These are phyloP conservation scores for Ciconia stormi DNA, from an alignment of 2,113 vertebrate species.

Conservation along the genomic window DNA sequence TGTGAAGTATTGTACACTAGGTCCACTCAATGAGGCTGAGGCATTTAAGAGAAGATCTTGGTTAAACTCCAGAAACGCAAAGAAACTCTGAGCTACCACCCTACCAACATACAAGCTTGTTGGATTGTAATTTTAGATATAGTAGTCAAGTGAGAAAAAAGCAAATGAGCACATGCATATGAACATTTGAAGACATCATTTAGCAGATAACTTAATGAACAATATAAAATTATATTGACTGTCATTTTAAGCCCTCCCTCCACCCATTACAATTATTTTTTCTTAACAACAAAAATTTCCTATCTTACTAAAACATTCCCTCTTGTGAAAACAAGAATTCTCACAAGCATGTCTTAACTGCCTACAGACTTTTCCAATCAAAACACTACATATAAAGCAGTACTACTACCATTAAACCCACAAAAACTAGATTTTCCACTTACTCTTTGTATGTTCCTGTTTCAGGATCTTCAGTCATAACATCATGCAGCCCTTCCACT, in stretches of 20 bases:
- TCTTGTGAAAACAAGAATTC: background rate
- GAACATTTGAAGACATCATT: background rate
- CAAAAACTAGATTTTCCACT: conserved; percentile 55
- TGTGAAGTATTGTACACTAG: background rate
- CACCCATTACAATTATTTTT: background rate
- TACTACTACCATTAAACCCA: background rate
- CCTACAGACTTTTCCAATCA: background rate
- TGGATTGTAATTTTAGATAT: background rate
- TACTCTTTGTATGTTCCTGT: conserved; percentile 93
- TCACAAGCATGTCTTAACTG: background rate
- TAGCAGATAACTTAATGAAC: background rate
- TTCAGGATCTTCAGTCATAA: conserved; percentile 95
- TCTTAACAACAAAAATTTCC: background rate
- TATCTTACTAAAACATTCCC: background rate
- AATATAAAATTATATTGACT: background rate
- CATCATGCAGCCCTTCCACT: conserved; percentile 93
- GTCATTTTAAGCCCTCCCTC: background rate
- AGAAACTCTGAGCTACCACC: background rate
- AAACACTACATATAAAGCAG: background rate
- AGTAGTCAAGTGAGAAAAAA: background rate
- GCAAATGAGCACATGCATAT: background rate
- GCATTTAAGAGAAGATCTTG: background rate
- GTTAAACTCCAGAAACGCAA: background rate
- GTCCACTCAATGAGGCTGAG: background rate
- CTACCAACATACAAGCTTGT: background rate